Percentiles rank a stretch among this genome's conserved stretches.
phyloP scores from a whole-genome alignment of 92 coral and sea anemone genomes.

The Epizoanthus rinbou region DNA sequence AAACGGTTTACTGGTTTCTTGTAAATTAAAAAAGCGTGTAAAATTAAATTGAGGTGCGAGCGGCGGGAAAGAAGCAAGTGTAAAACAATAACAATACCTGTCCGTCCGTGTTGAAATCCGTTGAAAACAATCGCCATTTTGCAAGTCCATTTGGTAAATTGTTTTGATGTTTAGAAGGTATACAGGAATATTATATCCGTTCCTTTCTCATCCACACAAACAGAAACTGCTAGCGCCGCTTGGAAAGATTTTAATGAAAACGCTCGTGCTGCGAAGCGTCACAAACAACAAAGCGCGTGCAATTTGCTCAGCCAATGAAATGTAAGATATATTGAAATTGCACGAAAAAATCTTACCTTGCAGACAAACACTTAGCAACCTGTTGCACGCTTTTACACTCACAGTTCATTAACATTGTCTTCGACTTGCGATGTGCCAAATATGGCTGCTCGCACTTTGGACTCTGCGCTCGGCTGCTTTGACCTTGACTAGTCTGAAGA shows the following conservation, averaged over 20 bases:
- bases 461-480: neutral
- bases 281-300: conserved; percentile 38
- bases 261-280: conserved; percentile 32
- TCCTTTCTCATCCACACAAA: no score
- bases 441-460: neutral
- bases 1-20: no score
- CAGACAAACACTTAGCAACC: conserved; percentile 7
- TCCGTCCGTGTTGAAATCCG: conserved; percentile 26
- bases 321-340: conserved; percentile 8
- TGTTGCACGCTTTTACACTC: conserved; percentile 16
- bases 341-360: conserved; percentile 32
- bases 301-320: conserved; percentile 13
- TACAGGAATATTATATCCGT: no score
- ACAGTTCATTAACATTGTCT: conserved; percentile 22
- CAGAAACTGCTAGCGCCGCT: conserved; percentile 1
- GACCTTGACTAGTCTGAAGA: conserved; percentile 25
- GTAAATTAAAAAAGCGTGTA: conserved; percentile 7
- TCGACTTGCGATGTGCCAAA: conserved; percentile 17
- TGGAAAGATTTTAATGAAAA: neutral
- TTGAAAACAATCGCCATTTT: no score
- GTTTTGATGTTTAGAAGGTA: no score
- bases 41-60: conserved; percentile 2
- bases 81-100: conserved; percentile 22
- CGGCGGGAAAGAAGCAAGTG: conserved; percentile 23
- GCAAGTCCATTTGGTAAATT: no score